Conservation (phyloP, 2,113 vertebrate genomes). For the Protomyctophum bolini region DNA sequence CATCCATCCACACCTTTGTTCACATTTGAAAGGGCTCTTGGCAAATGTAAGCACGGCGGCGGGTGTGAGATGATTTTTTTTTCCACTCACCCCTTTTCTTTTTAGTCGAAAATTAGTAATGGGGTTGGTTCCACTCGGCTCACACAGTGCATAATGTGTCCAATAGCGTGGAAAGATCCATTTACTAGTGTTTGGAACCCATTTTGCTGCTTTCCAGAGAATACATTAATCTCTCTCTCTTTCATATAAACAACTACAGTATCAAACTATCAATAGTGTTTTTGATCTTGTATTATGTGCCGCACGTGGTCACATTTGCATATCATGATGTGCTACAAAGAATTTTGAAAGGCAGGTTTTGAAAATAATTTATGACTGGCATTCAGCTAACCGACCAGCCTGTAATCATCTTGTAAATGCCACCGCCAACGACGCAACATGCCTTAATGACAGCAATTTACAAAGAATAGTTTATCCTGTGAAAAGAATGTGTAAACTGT, state of each 20-base stretch:
- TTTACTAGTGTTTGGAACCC: constrained; percentile 18
- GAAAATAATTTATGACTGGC: background rate
- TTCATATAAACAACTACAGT: background rate
- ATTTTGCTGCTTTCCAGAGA: background rate
- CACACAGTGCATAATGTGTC: background rate
- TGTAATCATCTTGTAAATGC: background rate
- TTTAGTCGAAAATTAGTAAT: constrained; percentile 1
- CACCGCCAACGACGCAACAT: background rate
- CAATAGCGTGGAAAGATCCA: background rate
- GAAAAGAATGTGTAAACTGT: background rate
- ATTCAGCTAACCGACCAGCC: background rate
- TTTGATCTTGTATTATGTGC: background rate
- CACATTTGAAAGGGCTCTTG: constrained; percentile 11
- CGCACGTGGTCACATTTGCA: no score
- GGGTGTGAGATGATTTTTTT: constrained; percentile 6
- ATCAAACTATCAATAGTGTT: background rate
- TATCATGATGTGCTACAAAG: no score
- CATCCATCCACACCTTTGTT: constrained; percentile 42
- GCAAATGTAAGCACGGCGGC: constrained; percentile 21
- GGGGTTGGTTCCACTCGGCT: background rate
- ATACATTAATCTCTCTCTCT: background rate
- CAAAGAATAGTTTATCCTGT: background rate
- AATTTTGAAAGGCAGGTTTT: no score
- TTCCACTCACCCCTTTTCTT: no score
- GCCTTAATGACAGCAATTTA: background rate